Evolutionary conservation across 2,888 invertebrate genomes (phyloP), one percentile per base, ranked within the genome.

Genomic region (Monochamus alternatus): DNA sequence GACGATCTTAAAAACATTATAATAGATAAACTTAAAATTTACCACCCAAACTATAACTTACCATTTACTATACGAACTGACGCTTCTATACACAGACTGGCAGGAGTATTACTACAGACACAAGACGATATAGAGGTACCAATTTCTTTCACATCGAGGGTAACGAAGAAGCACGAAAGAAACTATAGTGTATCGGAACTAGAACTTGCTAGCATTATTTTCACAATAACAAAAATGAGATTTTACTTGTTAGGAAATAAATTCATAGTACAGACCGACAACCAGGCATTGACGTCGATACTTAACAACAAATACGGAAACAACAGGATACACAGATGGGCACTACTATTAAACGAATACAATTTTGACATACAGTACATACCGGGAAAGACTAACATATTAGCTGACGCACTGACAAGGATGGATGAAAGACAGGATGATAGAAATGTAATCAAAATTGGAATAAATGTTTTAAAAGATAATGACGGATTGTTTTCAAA

Each of bases 241-340:
- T 70, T 58, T 69, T 65, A 58, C 52, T 58, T 76, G 38, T 38
- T 68, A 51, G 73, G 73, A 47, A 63, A 52, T 14, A 68, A 69
- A 22, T 73, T 76, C 66, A 31, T 44, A 22, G 38, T 76, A 2
- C 59, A 76, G 38, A 76, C 73, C 0, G 76, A 73, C 43, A 62
- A 76, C 52, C 55, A 76, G 31, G 65, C 76, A 14, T 68, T 73
- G n/a, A 60, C 60, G 3, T 65, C 68, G n/a, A 73, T 76, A 9
- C 14, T 73, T 43, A 69, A 73, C 10, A 60, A 71, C 30, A 66
- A 60, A 72, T 75, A 14, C 60, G 71, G 67, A 5, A 75, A 66
- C 44, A 67, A 38, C 55, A 60, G 73, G 32, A 65, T 76, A 31
- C 67, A 76, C 43, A 14, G 76, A 76, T 73, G 73, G 73, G 58